phyloP scores from a whole-genome alignment of 92 coral and sea anemone species.

The Ricordea florida region DNA sequence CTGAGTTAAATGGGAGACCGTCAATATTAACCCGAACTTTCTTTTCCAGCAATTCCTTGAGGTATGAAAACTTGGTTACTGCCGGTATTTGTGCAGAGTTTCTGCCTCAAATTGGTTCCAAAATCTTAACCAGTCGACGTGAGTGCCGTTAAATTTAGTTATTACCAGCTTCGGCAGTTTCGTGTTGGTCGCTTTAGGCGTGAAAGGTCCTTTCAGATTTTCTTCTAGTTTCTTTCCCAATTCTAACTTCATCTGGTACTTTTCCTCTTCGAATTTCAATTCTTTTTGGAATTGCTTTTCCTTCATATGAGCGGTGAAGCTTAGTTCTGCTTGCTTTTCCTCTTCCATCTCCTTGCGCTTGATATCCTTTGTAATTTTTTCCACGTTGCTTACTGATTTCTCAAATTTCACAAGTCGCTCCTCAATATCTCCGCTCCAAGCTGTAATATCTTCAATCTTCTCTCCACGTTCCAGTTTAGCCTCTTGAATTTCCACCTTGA shows the following conservation, averaged over 20 bases:
- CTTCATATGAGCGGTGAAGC: conserved; percentile 12
- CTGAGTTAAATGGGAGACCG: conserved; percentile 46
- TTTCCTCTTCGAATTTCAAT: conserved; percentile 31
- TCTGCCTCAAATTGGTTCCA: conserved; percentile 59
- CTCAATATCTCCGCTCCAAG: conserved; percentile 9
- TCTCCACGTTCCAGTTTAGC: conserved; percentile 2
- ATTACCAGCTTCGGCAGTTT: too few species aligned
- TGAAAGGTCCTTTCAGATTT: neutral
- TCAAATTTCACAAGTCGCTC: neutral
- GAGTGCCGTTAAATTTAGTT: too few species aligned
- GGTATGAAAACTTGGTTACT: conserved; percentile 55
- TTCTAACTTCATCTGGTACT: conserved; percentile 7
- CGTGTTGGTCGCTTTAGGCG: neutral
- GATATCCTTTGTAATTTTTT: neutral
- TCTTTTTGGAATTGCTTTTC: conserved; percentile 12
- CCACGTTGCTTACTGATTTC: neutral
- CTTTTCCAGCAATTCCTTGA: conserved; percentile 41
- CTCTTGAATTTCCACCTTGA: conserved; percentile 20
- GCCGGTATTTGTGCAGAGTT: conserved; percentile 40
- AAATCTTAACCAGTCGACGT: conserved; percentile 56
- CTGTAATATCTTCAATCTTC: neutral
- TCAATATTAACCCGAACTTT: conserved; percentile 37
- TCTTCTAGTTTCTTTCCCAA: neutral
- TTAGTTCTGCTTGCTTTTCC: conserved; percentile 7
- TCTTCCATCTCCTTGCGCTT: conserved; percentile 7